Evolutionary conservation across 1,140 invertebrate species (phyloP), one percentile per base, ranked within the genome.

Genomic region (Rhysida immarginata): DNA sequence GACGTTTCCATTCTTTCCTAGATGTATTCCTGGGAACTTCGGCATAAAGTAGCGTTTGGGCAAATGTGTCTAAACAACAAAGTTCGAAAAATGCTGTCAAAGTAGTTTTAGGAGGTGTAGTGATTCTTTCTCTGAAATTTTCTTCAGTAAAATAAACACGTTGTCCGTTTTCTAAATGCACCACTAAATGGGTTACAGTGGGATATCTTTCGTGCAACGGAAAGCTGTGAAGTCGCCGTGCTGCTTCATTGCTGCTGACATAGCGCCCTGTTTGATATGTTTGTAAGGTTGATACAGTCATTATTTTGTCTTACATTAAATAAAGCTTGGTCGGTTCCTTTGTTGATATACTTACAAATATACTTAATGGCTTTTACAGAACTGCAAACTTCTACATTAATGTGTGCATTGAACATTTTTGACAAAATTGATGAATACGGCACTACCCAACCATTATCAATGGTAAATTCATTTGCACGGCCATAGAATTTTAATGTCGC

Each of bases 81-180:
- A n/a, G n/a, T n/a, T n/a, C n/a, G n/a, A n/a, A n/a, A n/a, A n/a
- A n/a, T n/a, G 43, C 20, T 29, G 59, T 66, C 14, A 68, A 52
- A 18, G 63, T 66, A 35, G 64, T 62, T 60, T 21, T 41, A n/a
- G 35, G 58, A 42, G 23, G 50, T 53, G 23, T 60, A 55, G 2
- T 57, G 23, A 5, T 58, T 53, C 42, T 5, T 21, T 56, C 23
- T 21, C 13, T 14, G 18, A 53, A 51, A 45, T 58, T 59, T 29
- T 45, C 41, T 3, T n/a, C 41, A 8, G 26, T 63, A 42, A 62
- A 63, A 35, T 50, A 45, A 52, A n/a, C n/a, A n/a, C n/a, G 29
- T 51, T 64, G 58, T 2, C 60, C 61, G 42, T 64, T 62, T 61
- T 71, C 65, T n/a, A 77, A 58, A 68, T 77, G 72, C 8, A 76